Evolutionary conservation across 1,140 invertebrate genomes (phyloP).

Genomic region (Teleopsis dalmanni): DNA sequence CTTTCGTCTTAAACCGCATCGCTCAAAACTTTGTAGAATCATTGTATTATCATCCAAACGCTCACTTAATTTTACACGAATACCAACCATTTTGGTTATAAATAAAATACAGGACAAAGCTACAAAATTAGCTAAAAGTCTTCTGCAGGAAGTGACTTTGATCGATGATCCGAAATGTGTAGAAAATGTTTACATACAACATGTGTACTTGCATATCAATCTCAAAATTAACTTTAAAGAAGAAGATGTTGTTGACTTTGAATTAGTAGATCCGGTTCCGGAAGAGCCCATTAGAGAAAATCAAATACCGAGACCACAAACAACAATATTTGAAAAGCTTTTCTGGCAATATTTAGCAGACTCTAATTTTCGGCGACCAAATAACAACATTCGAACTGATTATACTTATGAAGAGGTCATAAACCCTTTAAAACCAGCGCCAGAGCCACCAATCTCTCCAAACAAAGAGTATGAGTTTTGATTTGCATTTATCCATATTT

Average conservation of each 20-base stretch:
- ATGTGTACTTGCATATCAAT: constrained; percentile 31
- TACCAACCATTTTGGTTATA: constrained; percentile 34
- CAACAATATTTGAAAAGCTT: constrained; percentile 39
- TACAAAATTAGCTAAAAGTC: constrained; percentile 29
- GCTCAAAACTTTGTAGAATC: constrained; percentile 32
- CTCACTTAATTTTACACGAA: constrained; percentile 27
- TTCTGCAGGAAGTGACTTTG: constrained; percentile 30
- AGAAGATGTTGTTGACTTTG: background rate
- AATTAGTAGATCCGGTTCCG: constrained; percentile 9
- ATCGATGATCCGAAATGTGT: constrained; percentile 39
- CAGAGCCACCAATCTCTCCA: background rate
- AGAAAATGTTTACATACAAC: constrained; percentile 33
- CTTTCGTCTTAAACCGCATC: constrained; percentile 30
- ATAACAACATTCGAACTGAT: constrained; percentile 18
- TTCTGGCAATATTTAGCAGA: constrained; percentile 39
- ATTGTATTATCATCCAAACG: constrained; percentile 20
- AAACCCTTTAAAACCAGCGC: background rate
- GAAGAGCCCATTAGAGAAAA: constrained; percentile 3
- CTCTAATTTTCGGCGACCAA: constrained; percentile 29
- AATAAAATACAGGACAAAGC: constrained; percentile 28
- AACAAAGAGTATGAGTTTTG: background rate
- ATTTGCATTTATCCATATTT: background rate
- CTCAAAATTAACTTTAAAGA: constrained; percentile 16
- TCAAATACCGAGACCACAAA: constrained; percentile 16
- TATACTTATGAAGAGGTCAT: constrained; percentile 20